A percentile compares a stretch with the other conserved stretches of the same genome.
These are phyloP conservation scores for Chrysaora quinquecirrha DNA, from an alignment of 30 jellyfish, hydroid and myxozoan genomes.

Conservation along the genomic window DNA sequence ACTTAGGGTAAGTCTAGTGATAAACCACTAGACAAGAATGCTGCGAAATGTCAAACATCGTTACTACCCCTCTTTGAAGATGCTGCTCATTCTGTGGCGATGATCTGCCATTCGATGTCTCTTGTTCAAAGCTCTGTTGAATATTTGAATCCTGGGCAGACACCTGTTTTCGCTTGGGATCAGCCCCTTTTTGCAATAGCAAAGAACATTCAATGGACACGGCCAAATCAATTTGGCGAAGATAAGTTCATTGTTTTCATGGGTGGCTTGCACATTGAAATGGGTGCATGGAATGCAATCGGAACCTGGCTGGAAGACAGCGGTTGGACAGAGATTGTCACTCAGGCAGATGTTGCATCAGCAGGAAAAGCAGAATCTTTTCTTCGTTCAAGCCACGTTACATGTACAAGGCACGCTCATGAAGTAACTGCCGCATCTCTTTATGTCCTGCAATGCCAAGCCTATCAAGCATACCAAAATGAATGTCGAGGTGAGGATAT, in stretches of 20 bases:
- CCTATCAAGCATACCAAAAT: conserved; percentile 17
- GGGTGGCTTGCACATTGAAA: conserved; percentile 54
- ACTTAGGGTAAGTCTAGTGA: no score
- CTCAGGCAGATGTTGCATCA: conserved; percentile 38
- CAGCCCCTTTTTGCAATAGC: conserved; percentile 1
- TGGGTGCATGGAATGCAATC: conserved; percentile 32
- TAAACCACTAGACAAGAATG: conserved; percentile 5
- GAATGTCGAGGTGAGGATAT: conserved; percentile 19
- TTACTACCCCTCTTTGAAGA: conserved; percentile 28
- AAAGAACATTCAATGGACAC: background rate
- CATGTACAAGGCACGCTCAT: conserved; percentile 53
- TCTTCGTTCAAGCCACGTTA: conserved; percentile 43
- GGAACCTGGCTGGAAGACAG: conserved; percentile 44
- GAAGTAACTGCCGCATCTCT: conserved; percentile 48
- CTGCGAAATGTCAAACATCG: background rate
- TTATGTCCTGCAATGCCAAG: conserved; percentile 28
- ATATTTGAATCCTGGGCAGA: conserved; percentile 20
- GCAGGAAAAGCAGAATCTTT: conserved; percentile 65
- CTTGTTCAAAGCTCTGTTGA: conserved; percentile 22
- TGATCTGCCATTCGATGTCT: conserved; percentile 23
- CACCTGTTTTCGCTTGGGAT: background rate
- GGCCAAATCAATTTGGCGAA: conserved; percentile 23
- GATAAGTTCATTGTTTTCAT: conserved; percentile 22
- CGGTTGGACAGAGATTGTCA: conserved; percentile 49
- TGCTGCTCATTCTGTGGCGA: conserved; percentile 15